Base-by-base conservation (phyloP, 2,797 vertebrate genomes). In the Cuniculus paca region DNA sequence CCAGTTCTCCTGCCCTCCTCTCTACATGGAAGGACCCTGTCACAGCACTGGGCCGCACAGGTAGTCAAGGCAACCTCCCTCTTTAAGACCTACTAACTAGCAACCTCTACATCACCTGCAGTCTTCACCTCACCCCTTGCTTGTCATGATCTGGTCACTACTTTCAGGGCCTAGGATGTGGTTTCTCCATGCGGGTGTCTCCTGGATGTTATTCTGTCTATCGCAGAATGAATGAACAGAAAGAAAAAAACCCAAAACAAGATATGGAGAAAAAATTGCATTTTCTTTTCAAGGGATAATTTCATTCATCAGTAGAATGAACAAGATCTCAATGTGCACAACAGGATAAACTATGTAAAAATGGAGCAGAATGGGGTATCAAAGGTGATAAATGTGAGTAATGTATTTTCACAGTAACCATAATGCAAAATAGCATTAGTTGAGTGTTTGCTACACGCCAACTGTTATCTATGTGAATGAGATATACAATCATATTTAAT, bases 281-380 rank as follows among this genome's bases (percentile, higher is more conserved):
- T 65, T 72, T 31, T 48, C 45, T 19, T 34, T 13, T 42, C 28
- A 68, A 84, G 11, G 45, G 8, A 34, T 13, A n/a, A 34, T 79
- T 80, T n/a, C 56, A 5, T 22, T 45, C 34, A n/a, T 77, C 58
- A 54, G 1, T 34, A 60, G 79, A 52, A 39, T 48, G 54, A n/a
- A 48, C 8, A n/a, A 39, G 17, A 34, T n/a, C 42, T 48, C 65
- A 4, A 0, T 0, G 0, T 2, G 20, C 54, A 58, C 28, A 26
- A 0, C n/a, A 42, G 39, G 68, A 13, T 3, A 13, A 45, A 31
- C 34, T 1, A 0, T 6, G 0, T 4, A 16, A 34, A 28, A 34
- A 8, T 0, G 3, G 0, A 22, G 2, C 20, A 61, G 50, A 31
- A 14, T 3, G 8, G n/a, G 24, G 3, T 0, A 1, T 13, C 10